Percentiles rank a stretch among this genome's conserved stretches.
Conservation (phyloP, 92 coral and sea anemone species). For the Paragorgia papillata region DNA sequence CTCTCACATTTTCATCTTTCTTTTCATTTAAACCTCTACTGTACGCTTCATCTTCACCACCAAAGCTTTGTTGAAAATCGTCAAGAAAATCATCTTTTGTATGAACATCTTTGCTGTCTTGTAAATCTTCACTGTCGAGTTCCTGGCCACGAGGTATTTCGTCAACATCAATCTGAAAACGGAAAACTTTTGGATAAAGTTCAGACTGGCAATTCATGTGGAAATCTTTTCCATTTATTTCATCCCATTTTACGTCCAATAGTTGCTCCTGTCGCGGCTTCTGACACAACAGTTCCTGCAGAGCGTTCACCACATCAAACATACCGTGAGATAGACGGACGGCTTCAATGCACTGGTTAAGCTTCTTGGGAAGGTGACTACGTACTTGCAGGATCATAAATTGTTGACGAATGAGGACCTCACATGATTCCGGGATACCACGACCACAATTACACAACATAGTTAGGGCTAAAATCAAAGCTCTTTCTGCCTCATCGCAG, state of each 20-base stretch:
- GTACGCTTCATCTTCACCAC: neutral
- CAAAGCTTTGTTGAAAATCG: slow-evolving; percentile 1
- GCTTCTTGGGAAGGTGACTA: slow-evolving; percentile 44
- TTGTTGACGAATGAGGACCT: slow-evolving; percentile 48
- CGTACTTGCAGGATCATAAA: slow-evolving; percentile 41
- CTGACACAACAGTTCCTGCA: slow-evolving; percentile 54
- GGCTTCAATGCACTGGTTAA: slow-evolving; percentile 57
- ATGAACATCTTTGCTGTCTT: neutral
- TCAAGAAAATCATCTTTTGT: neutral
- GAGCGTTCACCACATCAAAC: slow-evolving; percentile 61
- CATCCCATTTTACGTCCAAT: slow-evolving; percentile 69
- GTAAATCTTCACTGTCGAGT: neutral
- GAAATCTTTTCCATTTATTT: neutral
- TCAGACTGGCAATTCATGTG: neutral
- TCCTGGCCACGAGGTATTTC: neutral
- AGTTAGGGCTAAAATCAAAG: slow-evolving; percentile 69
- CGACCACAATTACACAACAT: slow-evolving; percentile 90
- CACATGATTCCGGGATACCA: slow-evolving; percentile 57
- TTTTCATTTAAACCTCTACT: neutral
- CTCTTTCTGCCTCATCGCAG: slow-evolving; percentile 77
- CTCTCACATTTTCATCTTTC: neutral
- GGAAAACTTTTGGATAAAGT: neutral
- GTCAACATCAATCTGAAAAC: neutral
- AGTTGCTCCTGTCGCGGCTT: slow-evolving; percentile 59
- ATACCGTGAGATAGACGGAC: slow-evolving; percentile 44